phyloP scores from a whole-genome alignment of 2,888 invertebrate species.

The Campopleginae sp. region DNA sequence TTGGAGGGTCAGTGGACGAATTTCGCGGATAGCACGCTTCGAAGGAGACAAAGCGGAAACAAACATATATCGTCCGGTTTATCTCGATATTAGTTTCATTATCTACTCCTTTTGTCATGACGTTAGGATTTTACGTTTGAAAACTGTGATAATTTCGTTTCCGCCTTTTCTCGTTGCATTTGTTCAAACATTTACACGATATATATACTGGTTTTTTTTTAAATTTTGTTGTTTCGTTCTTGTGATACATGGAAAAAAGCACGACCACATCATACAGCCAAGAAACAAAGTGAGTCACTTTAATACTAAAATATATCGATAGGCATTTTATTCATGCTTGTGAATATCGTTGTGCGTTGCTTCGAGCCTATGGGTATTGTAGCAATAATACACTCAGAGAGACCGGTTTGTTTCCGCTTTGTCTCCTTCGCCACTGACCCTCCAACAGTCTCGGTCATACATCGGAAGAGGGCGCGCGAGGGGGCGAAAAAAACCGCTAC shows the following conservation, averaged over 20 bases:
- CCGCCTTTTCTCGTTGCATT: neutral
- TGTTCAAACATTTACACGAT: neutral
- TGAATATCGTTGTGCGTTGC: slow-evolving; percentile 10
- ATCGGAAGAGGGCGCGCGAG: slow-evolving; percentile 14
- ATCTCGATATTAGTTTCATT: neutral
- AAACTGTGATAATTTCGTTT: slow-evolving; percentile 2
- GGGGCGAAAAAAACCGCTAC: slow-evolving; percentile 11
- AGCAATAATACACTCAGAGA: slow-evolving; percentile 53
- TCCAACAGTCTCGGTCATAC: slow-evolving; percentile 38
- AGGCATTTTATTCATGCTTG: slow-evolving; percentile 4
- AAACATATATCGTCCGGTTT: slow-evolving; percentile 30
- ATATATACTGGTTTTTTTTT: neutral
- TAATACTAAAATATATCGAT: neutral
- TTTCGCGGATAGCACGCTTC: too few species aligned
- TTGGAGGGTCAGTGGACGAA: slow-evolving; percentile 52
- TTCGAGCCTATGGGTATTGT: slow-evolving; percentile 17
- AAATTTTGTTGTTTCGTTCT: neutral
- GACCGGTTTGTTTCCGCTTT: slow-evolving; percentile 68
- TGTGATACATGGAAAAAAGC: neutral
- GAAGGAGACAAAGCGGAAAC: slow-evolving; percentile 66
- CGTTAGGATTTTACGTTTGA: neutral
- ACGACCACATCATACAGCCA: neutral
- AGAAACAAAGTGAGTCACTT: slow-evolving; percentile 57
- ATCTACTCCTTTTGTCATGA: neutral
- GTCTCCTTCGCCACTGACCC: slow-evolving; percentile 60